These are phyloP conservation scores for Napeogenes sylphis DNA, from an alignment of 2,888 invertebrate genomes.

Conservation along the genomic window DNA sequence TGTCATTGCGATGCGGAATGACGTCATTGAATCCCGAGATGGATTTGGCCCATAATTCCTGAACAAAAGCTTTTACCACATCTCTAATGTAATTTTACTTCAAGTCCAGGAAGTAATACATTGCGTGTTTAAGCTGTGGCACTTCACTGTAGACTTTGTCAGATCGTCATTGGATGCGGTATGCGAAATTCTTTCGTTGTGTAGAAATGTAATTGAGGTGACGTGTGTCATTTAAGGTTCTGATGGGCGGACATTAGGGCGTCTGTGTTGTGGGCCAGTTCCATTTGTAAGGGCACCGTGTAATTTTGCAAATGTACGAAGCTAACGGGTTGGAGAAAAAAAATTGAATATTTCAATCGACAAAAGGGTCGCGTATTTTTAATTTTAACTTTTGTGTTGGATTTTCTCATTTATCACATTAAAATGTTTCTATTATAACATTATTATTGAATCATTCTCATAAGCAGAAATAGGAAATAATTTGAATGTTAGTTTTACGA, in stretches of 20 bases:
- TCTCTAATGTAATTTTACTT: slow-evolving; percentile 9
- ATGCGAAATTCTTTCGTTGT: slow-evolving; percentile 23
- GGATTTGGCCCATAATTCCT: slow-evolving; percentile 73
- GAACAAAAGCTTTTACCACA: slow-evolving; percentile 51
- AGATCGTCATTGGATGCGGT: slow-evolving; percentile 39
- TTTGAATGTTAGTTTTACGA: too few relatives aligned
- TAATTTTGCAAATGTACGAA: slow-evolving; percentile 68
- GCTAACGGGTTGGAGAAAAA: slow-evolving; percentile 53
- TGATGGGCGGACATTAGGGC: slow-evolving; percentile 74
- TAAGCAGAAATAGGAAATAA: too few relatives aligned
- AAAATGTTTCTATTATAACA: not conserved
- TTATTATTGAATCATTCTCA: too few relatives aligned
- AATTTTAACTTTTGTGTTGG: slow-evolving; percentile 23
- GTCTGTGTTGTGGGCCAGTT: slow-evolving; percentile 67
- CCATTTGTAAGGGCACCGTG: slow-evolving; percentile 66
- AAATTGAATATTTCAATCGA: slow-evolving; percentile 55
- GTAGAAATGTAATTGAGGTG: slow-evolving; percentile 58
- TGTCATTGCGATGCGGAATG: slow-evolving; percentile 71
- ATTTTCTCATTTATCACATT: not conserved
- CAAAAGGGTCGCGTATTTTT: slow-evolving; percentile 33
- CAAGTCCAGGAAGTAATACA: slow-evolving; percentile 34
- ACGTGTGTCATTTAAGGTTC: slow-evolving; percentile 72
- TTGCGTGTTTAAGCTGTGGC: slow-evolving; percentile 30
- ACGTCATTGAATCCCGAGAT: slow-evolving; percentile 72
- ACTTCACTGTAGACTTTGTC: not conserved